Evolutionary conservation across 1,140 invertebrate species (phyloP).

Genomic region (Pseudomyrmex concolor): DNA sequence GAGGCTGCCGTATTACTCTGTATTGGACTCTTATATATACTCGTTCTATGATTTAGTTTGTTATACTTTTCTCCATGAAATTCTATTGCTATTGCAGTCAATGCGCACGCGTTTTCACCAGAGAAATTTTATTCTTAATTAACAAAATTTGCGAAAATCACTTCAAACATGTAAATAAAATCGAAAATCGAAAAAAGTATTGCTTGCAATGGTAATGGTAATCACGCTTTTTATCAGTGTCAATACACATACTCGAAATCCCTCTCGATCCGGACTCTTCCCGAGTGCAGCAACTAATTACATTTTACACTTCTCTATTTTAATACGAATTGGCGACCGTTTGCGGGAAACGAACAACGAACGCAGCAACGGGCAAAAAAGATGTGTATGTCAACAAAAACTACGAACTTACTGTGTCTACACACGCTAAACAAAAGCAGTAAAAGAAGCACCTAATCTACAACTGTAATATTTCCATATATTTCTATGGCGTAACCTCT

Average conservation of each 20-base stretch:
- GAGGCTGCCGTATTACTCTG: slow-evolving; percentile 75
- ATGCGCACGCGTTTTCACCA: background rate
- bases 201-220: slow-evolving; percentile 78
- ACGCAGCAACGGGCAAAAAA: slow-evolving; percentile 41
- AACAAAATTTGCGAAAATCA: background rate
- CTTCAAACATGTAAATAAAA: background rate
- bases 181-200: slow-evolving; percentile 27
- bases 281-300: slow-evolving; percentile 68
- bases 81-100: slow-evolving; percentile 74
- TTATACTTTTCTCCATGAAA: slow-evolving; percentile 79
- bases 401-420: slow-evolving; percentile 59
- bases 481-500: slow-evolving; percentile 84
- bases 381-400: slow-evolving; percentile 12
- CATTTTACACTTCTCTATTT: slow-evolving; percentile 28
- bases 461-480: slow-evolving; percentile 83
- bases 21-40: slow-evolving; percentile 73
- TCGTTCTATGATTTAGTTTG: slow-evolving; percentile 79
- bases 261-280: slow-evolving; percentile 68
- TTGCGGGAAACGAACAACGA: slow-evolving; percentile 38
- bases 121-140: background rate
- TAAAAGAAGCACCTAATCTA: slow-evolving; percentile 67
- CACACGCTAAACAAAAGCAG: background rate
- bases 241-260: slow-evolving; percentile 76
- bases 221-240: slow-evolving; percentile 84
- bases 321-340: slow-evolving; percentile 34